Evolutionary conservation across 1,140 invertebrate species (phyloP).

Genomic region (Lepidurus couesii): DNA sequence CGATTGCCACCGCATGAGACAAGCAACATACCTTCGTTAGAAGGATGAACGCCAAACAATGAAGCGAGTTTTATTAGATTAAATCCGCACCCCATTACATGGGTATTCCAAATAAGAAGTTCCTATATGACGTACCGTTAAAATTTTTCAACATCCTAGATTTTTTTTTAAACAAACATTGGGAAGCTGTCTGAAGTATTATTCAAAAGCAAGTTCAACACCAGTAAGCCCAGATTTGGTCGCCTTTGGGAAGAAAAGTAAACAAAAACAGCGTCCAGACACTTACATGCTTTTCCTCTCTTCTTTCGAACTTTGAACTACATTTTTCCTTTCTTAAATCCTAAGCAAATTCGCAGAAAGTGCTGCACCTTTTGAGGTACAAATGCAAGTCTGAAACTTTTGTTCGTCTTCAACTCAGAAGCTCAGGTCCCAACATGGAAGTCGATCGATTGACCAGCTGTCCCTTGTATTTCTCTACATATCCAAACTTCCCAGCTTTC

Average conservation of each 20-base stretch:
- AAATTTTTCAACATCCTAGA: too few relatives aligned
- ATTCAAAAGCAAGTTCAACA: too few relatives aligned
- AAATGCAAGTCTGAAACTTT: background rate
- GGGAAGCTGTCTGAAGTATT: too few relatives aligned
- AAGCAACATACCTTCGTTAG: too few relatives aligned
- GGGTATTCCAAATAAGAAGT: too few relatives aligned
- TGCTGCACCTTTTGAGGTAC: background rate
- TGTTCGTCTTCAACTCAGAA: background rate
- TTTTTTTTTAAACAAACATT: too few relatives aligned
- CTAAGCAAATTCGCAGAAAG: background rate
- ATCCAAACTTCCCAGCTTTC: background rate
- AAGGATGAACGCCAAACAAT: too few relatives aligned
- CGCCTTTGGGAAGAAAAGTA: background rate
- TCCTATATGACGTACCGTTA: too few relatives aligned
- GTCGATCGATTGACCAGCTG: constrained; percentile 18
- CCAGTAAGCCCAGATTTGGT: too few relatives aligned
- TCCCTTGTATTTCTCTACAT: background rate
- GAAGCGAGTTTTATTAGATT: too few relatives aligned
- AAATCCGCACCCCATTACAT: too few relatives aligned
- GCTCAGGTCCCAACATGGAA: background rate
- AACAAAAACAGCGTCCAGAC: background rate
- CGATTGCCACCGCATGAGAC: too few relatives aligned
- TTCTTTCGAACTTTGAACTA: background rate
- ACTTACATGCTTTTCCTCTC: background rate
- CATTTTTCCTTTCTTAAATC: background rate